A percentile compares a stretch with the other conserved stretches of the same genome.
Evolutionary conservation across 2,797 vertebrate species (phyloP).

Genomic region (Lophotriccus pileatus): DNA sequence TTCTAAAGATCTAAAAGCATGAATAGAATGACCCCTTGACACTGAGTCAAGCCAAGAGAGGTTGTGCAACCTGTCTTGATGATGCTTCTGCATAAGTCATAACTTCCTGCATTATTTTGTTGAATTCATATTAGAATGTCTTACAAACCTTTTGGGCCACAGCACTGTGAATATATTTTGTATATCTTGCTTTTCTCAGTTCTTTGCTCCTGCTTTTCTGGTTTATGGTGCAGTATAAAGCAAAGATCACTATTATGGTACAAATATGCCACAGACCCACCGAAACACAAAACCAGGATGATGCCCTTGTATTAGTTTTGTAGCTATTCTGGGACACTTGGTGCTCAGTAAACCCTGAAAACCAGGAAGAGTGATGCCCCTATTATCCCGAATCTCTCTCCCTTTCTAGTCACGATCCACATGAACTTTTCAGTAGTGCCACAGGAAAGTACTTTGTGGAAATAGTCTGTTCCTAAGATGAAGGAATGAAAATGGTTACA

Average conservation of each 20-base stretch:
- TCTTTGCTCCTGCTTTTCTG: background rate
- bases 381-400: background rate
- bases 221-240: background rate
- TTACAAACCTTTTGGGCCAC: background rate
- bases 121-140: background rate
- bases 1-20: background rate
- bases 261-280: background rate
- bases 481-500: background rate
- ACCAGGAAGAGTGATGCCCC: background rate
- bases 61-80: background rate
- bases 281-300: background rate
- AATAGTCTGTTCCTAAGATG: background rate
- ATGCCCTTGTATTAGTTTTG: background rate
- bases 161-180: fast-evolving
- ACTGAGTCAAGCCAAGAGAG: background rate
- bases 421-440: background rate
- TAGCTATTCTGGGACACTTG: background rate
- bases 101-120: background rate
- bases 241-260: background rate
- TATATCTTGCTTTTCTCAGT: background rate
- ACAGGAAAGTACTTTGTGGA: background rate
- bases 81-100: background rate
- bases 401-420: background rate
- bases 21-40: background rate
- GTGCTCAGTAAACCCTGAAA: background rate